Conservation (phyloP, 1,140 invertebrate genomes). For the Lethocerus indicus region DNA sequence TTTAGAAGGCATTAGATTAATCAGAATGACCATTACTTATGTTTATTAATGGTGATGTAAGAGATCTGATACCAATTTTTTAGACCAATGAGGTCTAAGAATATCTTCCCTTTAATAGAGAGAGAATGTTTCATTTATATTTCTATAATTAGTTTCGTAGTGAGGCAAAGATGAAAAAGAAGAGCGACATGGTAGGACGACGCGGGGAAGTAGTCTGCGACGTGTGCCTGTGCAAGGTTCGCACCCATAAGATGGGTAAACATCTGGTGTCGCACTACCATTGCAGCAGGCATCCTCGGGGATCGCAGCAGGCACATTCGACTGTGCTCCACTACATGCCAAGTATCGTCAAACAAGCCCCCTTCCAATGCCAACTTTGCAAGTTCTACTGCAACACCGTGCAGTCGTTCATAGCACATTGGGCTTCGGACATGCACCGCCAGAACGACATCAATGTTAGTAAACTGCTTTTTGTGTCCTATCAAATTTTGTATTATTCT, state of each 20-base stretch:
- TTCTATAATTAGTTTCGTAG: too few relatives aligned
- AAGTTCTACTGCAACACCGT: constrained; percentile 68
- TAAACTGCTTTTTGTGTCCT: constrained; percentile 5
- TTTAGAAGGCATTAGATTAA: too few relatives aligned
- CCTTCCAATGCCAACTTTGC: constrained; percentile 68
- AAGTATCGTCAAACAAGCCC: constrained; percentile 55
- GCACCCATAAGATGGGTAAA: constrained; percentile 51
- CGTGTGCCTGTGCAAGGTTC: constrained; percentile 48
- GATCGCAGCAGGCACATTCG: constrained; percentile 27
- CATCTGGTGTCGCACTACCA: constrained; percentile 72
- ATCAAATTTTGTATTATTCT: too few relatives aligned
- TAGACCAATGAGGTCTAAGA: too few relatives aligned
- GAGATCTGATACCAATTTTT: too few relatives aligned
- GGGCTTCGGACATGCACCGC: constrained; percentile 44
- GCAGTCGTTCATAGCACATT: constrained; percentile 52
- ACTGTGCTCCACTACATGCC: constrained; percentile 59
- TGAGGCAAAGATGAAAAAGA: neutral
- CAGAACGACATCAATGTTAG: constrained; percentile 27
- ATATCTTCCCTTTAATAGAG: too few relatives aligned
- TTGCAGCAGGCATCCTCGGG: constrained; percentile 38
- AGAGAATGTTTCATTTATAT: too few relatives aligned
- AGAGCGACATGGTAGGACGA: too few relatives aligned
- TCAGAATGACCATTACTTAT: too few relatives aligned
- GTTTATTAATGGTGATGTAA: too few relatives aligned
- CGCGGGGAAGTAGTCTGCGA: constrained; percentile 28